Evolutionary conservation across 2,888 invertebrate species (phyloP).

Genomic region (Pseudoips prasinana): DNA sequence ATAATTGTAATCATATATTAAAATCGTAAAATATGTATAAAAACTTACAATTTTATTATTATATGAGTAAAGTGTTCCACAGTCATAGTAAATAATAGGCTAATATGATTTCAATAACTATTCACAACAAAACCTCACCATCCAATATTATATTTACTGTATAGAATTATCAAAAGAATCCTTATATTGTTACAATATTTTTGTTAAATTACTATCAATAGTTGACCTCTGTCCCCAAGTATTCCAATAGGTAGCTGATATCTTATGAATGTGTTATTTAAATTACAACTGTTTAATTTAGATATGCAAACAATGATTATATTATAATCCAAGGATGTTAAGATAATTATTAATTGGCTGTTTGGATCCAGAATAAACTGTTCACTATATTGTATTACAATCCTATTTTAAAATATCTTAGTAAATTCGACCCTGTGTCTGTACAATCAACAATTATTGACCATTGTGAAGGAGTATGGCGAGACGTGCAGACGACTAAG

Average conservation of each 20-base stretch:
- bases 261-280: no score
- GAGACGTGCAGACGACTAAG: constrained; percentile 21
- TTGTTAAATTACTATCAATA: constrained; percentile 17
- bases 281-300: constrained; percentile 13
- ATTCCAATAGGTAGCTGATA: constrained; percentile 12
- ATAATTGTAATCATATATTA: no score
- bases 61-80: no score
- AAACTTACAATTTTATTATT: no score
- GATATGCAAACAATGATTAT: constrained; percentile 19
- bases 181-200: constrained; percentile 1
- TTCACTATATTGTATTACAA: no score
- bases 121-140: no score
- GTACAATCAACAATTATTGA: constrained; percentile 12
- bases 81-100: no score
- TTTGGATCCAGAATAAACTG: not conserved
- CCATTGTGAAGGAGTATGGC: constrained; percentile 23
- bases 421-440: constrained; percentile 24
- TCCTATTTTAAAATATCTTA: constrained; percentile 7
- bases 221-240: constrained; percentile 17
- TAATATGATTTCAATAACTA: no score
- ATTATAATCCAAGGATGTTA: constrained; percentile 21
- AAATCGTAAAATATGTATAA: no score
- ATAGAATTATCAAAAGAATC: no score
- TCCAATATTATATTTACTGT: no score
- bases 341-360: constrained; percentile 23